A percentile compares a stretch with the other conserved stretches of the same genome.
Conservation (phyloP, 2,888 invertebrate genomes). For the Dryocosmus kuriphilus region DNA sequence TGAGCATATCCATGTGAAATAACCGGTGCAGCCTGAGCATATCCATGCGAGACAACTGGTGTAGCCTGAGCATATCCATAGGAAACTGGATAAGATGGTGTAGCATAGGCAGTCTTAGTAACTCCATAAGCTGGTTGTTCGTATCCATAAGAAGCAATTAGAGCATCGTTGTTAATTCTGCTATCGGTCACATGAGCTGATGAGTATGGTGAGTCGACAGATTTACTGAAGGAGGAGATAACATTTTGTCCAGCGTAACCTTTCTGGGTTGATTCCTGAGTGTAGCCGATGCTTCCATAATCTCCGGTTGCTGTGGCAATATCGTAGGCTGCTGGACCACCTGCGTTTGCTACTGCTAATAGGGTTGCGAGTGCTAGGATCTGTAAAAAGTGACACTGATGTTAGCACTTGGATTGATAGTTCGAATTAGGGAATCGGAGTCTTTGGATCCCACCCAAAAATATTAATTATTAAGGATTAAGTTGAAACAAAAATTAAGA, state of each 20-base stretch:
- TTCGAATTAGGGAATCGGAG: no score
- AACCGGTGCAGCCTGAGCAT: no score
- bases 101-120: background rate
- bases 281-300: constrained; percentile 64
- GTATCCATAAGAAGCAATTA: constrained; percentile 47
- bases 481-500: no score
- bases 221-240: constrained; percentile 64
- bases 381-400: constrained; percentile 47
- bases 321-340: constrained; percentile 66
- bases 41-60: no score
- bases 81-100: background rate
- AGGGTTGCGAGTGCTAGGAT: constrained; percentile 63
- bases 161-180: constrained; percentile 65
- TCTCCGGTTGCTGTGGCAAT: constrained; percentile 66
- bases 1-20: no score
- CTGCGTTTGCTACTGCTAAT: constrained; percentile 62
- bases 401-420: no score
- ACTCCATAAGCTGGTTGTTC: constrained; percentile 24
- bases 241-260: constrained; percentile 70
- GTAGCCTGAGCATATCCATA: background rate
- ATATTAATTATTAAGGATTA: no score
- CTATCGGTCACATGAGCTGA: constrained; percentile 68
- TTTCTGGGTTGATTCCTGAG: constrained; percentile 70
- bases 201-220: constrained; percentile 67
- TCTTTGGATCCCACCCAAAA: no score